These are phyloP conservation scores for Thera britannica DNA, from an alignment of 2,888 invertebrate genomes.

Conservation along the genomic window DNA sequence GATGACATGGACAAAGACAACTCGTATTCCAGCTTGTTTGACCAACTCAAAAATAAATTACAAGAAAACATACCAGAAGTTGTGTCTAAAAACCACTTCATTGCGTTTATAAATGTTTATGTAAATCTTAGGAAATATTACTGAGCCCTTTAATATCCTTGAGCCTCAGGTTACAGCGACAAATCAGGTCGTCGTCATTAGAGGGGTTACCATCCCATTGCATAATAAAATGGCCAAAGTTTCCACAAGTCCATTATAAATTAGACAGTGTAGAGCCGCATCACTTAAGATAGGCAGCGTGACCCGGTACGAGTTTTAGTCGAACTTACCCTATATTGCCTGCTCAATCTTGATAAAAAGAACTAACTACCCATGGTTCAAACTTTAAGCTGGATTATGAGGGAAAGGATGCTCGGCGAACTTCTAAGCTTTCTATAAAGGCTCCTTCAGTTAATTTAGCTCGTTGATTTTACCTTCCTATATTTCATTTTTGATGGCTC, in stretches of 20 bases:
- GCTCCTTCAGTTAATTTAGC: constrained; percentile 39
- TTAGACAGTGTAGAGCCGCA: constrained; percentile 84
- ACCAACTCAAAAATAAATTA: not conserved
- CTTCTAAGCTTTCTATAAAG: constrained; percentile 48
- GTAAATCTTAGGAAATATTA: constrained; percentile 66
- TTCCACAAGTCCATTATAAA: constrained; percentile 85
- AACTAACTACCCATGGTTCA: constrained; percentile 81
- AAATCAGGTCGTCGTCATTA: constrained; percentile 82
- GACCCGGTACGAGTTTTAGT: constrained; percentile 80
- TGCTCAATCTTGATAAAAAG: constrained; percentile 81
- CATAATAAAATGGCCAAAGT: constrained; percentile 85
- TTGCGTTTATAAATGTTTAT: constrained; percentile 45
- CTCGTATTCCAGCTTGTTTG: not conserved
- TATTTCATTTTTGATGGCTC: not conserved
- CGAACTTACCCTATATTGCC: constrained; percentile 78
- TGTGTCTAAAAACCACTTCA: not conserved
- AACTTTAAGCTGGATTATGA: constrained; percentile 75
- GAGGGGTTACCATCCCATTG: constrained; percentile 83
- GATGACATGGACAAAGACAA: not conserved
- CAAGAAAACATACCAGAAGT: not conserved
- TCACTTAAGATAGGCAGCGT: constrained; percentile 84
- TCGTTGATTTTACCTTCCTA: not conserved
- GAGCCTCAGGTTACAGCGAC: constrained; percentile 73
- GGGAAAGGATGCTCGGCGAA: constrained; percentile 43
- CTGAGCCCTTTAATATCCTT: constrained; percentile 75